Evolutionary conservation across 1,140 invertebrate genomes (phyloP), one percentile per base, ranked within the genome.

Genomic region (Lordiphosa mommai): DNA sequence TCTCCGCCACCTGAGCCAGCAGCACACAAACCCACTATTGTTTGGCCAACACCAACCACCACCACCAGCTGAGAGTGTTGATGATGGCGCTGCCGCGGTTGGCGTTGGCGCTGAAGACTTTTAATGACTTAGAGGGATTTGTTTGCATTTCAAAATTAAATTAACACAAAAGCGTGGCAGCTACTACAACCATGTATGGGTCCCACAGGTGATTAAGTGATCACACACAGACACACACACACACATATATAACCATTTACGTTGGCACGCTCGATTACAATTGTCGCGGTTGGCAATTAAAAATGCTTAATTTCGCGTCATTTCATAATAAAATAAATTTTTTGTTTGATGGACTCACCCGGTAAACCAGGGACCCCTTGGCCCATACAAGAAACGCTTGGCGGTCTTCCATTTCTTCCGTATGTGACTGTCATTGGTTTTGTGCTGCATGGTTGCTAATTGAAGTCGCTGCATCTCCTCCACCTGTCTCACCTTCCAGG

Each of bases 281-380:
- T 80, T 80, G 74, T 80, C 76, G 71, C 64, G 30, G 33, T 43
- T 17, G 56, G 46, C 52, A 68, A 68, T 68, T 68, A 68, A 68
- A 23, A 60, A 68, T 52, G 53, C 53, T 59, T 53, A 38, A 64
- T 68, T 77, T 77, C 40, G 52, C 33, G 50, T 41, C 36, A 52
- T 79, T 79, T 82, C 76, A 82, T 71, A 80, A 80, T 71, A 8
- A 2, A 27, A n/a, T 0, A 27, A 6, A 3, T 14, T 23, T 6
- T n/a, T n/a, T n/a, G n/a, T n/a, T 44, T 36, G 12, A 40, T 10
- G 23, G 13, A 87, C 90, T 90, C 68, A 91, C 90, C 89, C 90
- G 49, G 86, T 86, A 64, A 73, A 88, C 92, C 92, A 93, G 8
- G 92, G 90, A 38, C 92, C 92, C 51, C 92, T 80, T 17, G 91